phyloP scores from a whole-genome alignment of 2,113 vertebrate species.

The Heterochromis multidens region DNA sequence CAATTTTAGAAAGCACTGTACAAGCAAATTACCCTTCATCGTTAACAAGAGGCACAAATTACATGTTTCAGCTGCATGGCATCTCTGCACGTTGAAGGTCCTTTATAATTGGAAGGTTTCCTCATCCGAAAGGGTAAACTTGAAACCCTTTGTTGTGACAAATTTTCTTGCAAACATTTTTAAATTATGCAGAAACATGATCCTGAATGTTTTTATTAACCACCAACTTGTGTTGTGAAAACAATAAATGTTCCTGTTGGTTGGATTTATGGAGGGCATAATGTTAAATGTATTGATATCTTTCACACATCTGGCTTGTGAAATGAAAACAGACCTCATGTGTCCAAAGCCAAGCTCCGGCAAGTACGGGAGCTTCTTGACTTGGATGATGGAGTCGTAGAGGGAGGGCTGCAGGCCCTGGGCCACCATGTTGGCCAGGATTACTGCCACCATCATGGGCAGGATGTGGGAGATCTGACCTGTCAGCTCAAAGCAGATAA shows the following conservation, averaged over 20 bases:
- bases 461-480: constrained; percentile 96
- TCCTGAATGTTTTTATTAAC: not conserved
- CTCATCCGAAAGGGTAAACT: not conserved
- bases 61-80: not conserved
- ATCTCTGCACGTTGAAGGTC: not conserved
- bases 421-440: constrained; percentile 96
- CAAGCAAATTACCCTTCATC: not conserved
- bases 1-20: not conserved
- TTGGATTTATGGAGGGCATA: not conserved
- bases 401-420: constrained; percentile 95
- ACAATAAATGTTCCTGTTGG: not conserved
- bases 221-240: not conserved
- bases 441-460: constrained; percentile 97
- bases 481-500: constrained; percentile 94
- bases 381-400: constrained; percentile 96
- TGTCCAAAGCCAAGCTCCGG: constrained; percentile 90
- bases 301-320: not conserved
- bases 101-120: not conserved
- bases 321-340: constrained; percentile 73
- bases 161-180: not conserved
- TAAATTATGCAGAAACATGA: not conserved
- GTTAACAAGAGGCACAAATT: not conserved
- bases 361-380: constrained; percentile 93
- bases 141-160: not conserved
- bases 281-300: not conserved